Evolutionary conservation across 1,140 invertebrate species (phyloP), one percentile per base, ranked within the genome.

Genomic region (Drosophila sp.): DNA sequence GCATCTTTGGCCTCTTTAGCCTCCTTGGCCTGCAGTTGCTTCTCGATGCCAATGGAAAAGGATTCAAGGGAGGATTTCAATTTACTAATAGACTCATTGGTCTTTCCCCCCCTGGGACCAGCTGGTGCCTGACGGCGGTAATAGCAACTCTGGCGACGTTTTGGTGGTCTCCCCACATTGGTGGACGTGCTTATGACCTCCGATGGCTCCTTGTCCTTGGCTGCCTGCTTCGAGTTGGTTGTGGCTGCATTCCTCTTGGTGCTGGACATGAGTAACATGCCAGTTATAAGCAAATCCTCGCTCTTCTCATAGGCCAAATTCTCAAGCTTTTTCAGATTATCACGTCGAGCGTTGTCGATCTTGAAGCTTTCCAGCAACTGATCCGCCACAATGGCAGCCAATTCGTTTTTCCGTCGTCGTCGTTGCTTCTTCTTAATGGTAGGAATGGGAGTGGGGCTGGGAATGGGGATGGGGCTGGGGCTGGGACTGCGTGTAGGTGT

Each of bases 331-430:
- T 92, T 92, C 0, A 92, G 73, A 30, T 92, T 92, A 58, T 92
- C 91, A 10, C 91, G 71, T 0, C 89, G 85, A 0, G 91, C 87
- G 54, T 92, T 91, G 70, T 92, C 91, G 4, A 92, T 90, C 66
- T 92, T 92, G 17, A 92, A 92, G 72, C 91, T 92, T 56, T 92
- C 91, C 44, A 92, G 63, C 54, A 92, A 60, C 56, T 92, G 91
- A 68, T 92, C 91, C 1, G 91, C 91, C 25, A 92, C 91, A 71
- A 92, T 92, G 25, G 91, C 87, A 1, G 91, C 91, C 60, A 92
- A 71, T 40, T 92, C 91, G 60, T 92, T 92, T 64, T 92, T 92
- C 4, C 91, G 78, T 6, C 91, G 58, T 0, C 91, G 60, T 1
- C 91, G 75, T 50, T 90, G 90, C 61, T 91, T 91, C 60, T 92